Percentiles rank a stretch among this genome's conserved stretches.
Evolutionary conservation across 2,113 vertebrate species (phyloP).

Genomic region (Gavialis gangeticus): DNA sequence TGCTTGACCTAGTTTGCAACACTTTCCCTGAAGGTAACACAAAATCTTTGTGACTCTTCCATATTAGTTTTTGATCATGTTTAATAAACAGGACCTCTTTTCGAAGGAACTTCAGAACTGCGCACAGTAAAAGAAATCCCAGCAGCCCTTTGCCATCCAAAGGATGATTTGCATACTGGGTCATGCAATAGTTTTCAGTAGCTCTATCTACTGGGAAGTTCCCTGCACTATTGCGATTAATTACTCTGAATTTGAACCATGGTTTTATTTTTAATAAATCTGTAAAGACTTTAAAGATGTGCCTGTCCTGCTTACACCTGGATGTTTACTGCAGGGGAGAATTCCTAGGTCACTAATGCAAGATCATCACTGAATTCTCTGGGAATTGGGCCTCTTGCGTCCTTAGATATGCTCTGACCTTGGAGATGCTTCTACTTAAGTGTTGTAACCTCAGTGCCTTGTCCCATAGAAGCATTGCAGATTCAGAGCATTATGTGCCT

Average conservation of each 20-base stretch:
- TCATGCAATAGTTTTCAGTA: slow-evolving; percentile 45
- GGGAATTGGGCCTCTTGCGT: not conserved
- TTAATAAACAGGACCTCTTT: slow-evolving; percentile 53
- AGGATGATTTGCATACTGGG: slow-evolving; percentile 70
- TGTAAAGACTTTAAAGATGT: not conserved
- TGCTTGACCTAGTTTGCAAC: slow-evolving; percentile 57
- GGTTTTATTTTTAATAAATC: no score
- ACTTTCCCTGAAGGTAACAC: slow-evolving; percentile 59
- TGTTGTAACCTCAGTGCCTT: not conserved
- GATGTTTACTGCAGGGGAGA: not conserved
- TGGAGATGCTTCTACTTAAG: not conserved
- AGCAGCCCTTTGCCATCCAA: slow-evolving; percentile 25
- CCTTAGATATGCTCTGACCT: no score
- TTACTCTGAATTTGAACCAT: not conserved
- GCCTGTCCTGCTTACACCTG: not conserved
- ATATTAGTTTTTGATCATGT: slow-evolving; percentile 58
- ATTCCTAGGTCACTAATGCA: not conserved
- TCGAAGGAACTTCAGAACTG: slow-evolving; percentile 8
- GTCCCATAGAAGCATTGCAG: no score
- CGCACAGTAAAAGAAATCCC: slow-evolving; percentile 33
- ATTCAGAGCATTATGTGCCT: no score
- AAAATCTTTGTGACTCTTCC: slow-evolving; percentile 45
- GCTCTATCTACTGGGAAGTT: not conserved
- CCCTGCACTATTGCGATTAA: not conserved
- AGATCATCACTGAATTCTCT: not conserved